Base-by-base conservation (phyloP, 2,113 vertebrate genomes). In the Syngnathoides biaculeatus region DNA sequence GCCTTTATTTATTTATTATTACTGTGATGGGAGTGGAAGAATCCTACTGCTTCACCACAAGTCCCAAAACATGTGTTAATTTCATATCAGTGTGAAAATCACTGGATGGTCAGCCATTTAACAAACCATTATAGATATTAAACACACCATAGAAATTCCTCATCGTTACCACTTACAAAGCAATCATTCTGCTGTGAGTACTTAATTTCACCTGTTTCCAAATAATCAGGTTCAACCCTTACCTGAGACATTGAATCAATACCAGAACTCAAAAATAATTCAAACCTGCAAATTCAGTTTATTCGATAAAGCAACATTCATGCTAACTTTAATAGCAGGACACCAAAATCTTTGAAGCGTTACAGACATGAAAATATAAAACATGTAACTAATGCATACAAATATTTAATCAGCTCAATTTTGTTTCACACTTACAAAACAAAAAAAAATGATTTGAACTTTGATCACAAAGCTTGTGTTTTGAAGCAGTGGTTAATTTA, bases 331-430 rank as follows among this genome's bases (percentile, higher is more conserved):
- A 47, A 47, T 8, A 50, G 47, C 20, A n/a, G 5, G 3, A 53
- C 50, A 13, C 24, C 12, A 27, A 56, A 30, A 27, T 56, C 5
- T 8, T 30, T 56, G 53, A 27, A 19, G 17, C 35, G 4, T n/a
- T 14, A 27, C 1, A 45, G 4, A 48, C 5, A 6, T 65, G 40
- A 26, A 60, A 62, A 24, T 13, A 55, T 13, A 55, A 22, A 55
- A 26, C 2, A 26, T 0, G 2, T 47, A 47, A 8, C n/a, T 9
- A 52, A 13, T 6, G 24, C 24, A 26, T 26, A 68, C 59, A 64
- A 42, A 40, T 8, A 47, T 8, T 86, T 78, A 78, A 70, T 81
- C 8, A 24, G 14, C 15, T 64, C 9, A 72, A 57, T 58, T 27
- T 8, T 1, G 1, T 27, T 2, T 64, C 20, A 50, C 7, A 30